A percentile compares a stretch with the other conserved stretches of the same genome.
Conservation (phyloP, 1,140 invertebrate species). For the Globodera rostochiensis region DNA sequence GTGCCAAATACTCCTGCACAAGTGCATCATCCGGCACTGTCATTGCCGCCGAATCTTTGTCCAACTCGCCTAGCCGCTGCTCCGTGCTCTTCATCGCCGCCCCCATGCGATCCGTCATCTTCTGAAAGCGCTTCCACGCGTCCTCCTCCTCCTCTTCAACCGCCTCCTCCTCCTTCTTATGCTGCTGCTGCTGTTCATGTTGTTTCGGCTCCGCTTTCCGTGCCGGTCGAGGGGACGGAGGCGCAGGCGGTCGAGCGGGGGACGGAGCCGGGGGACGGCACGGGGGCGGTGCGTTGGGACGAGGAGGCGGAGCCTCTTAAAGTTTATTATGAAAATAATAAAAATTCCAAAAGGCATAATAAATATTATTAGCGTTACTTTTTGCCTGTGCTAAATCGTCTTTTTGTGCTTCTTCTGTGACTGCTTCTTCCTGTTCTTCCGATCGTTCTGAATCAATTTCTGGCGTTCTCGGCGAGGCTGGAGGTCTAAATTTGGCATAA, state of each 20-base stretch:
- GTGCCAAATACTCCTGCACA: slow-evolving; percentile 50
- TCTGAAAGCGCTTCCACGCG: slow-evolving; percentile 60
- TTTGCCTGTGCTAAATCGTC: not conserved
- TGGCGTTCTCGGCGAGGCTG: slow-evolving; percentile 18
- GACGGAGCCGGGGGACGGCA: slow-evolving; percentile 54
- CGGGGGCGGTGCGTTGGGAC: slow-evolving; percentile 49
- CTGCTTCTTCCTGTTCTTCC: not conserved
- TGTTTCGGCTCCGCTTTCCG: slow-evolving; percentile 3
- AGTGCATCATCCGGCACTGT: slow-evolving; percentile 57
- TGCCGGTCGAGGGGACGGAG: slow-evolving; percentile 31
- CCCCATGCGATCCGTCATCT: slow-evolving; percentile 59
- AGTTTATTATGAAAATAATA: not conserved
- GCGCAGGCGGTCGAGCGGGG: slow-evolving; percentile 38
- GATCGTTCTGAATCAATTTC: slow-evolving; percentile 11
- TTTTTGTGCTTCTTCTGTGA: not conserved
- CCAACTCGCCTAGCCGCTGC: slow-evolving; percentile 50
- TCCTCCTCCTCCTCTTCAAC: slow-evolving; percentile 62
- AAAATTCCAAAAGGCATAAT: not conserved
- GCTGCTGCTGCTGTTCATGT: not conserved
- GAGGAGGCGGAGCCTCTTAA: slow-evolving; percentile 38
- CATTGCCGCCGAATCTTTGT: slow-evolving; percentile 54
- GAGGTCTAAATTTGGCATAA: not conserved
- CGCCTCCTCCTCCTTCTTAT: slow-evolving; percentile 8
- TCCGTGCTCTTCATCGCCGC: slow-evolving; percentile 53
- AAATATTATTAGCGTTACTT: not conserved